Conservation (phyloP, 2,888 invertebrate genomes). For the Eucriotettix oculatus region DNA sequence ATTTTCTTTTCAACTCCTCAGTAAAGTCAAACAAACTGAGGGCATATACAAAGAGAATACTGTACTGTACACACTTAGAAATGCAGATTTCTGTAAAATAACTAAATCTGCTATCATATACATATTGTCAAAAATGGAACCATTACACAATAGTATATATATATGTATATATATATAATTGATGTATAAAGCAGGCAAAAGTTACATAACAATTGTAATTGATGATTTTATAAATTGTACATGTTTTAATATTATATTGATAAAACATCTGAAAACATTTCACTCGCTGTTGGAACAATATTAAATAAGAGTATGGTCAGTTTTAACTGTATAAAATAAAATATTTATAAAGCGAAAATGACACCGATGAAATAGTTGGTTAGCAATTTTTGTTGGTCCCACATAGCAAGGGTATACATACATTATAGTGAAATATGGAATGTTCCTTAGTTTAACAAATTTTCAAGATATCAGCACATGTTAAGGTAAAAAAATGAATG, state of each 20-base stretch:
- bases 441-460: neutral
- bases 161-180: neutral
- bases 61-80: constrained; percentile 7
- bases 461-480: neutral
- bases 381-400: constrained; percentile 8
- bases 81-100: constrained; percentile 2
- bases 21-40: constrained; percentile 1
- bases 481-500: neutral
- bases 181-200: constrained; percentile 6
- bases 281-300: constrained; percentile 5
- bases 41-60: constrained; percentile 3
- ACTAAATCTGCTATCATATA: constrained; percentile 14
- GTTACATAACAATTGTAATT: constrained; percentile 8
- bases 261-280: constrained; percentile 5
- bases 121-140: constrained; percentile 32
- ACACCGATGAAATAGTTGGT: neutral
- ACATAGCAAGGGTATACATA: constrained; percentile 11
- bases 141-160: constrained; percentile 7
- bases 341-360: neutral
- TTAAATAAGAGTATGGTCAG: neutral
- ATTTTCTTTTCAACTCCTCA: constrained; percentile 3
- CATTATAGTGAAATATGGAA: constrained; percentile 8
- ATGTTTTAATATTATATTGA: constrained; percentile 3
- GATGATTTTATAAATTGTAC: constrained; percentile 8
- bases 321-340: neutral